Conservation (phyloP, 2,113 vertebrate species). For the Saimiri boliviensis region DNA sequence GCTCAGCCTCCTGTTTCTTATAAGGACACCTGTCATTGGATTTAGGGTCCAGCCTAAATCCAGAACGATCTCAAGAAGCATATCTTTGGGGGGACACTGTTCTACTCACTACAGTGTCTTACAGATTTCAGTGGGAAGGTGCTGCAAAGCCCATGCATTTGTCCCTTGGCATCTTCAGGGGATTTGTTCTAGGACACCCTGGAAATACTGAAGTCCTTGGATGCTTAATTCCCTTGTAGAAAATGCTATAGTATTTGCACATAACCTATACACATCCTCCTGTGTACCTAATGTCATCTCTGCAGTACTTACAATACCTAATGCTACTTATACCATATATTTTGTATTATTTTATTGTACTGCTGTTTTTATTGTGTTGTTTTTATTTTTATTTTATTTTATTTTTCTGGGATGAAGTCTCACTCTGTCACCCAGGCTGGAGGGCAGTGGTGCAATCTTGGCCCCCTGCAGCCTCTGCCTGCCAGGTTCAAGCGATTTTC, state of each 20-base stretch:
- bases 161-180: neutral
- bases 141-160: accelerated
- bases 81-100: neutral
- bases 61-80: neutral
- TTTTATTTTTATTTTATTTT: no score
- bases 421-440: no score
- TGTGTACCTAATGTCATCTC: neutral
- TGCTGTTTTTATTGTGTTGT: neutral
- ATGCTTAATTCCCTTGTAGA: neutral
- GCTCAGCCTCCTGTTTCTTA: neutral
- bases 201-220: neutral
- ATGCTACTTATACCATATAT: neutral
- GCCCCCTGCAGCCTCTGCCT: no score
- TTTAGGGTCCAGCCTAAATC: neutral
- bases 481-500: no score
- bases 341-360: neutral
- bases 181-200: neutral
- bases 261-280: neutral
- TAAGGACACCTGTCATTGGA: neutral
- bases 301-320: neutral
- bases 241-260: neutral
- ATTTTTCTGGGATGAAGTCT: no score
- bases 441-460: no score
- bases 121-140: neutral
- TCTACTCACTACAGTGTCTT: neutral